A percentile compares a stretch with the other conserved stretches of the same genome.
These are phyloP conservation scores for Pachypanchax playfairii DNA, from an alignment of 2,113 vertebrate genomes.

Conservation along the genomic window DNA sequence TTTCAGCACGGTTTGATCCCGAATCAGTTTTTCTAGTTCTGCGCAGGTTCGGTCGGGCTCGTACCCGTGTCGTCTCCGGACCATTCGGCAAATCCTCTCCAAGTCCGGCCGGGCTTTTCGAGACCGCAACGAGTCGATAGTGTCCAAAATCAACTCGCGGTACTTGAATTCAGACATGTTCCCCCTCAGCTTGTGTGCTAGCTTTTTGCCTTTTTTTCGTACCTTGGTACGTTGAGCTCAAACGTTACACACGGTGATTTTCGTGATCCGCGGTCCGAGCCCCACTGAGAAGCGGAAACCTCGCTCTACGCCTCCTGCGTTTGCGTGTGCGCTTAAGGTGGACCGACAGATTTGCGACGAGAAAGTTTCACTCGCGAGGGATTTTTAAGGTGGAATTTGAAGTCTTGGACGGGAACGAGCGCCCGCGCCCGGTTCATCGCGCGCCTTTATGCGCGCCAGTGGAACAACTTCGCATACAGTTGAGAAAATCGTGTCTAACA, in stretches of 20 bases:
- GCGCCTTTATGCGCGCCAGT: constrained; percentile 12
- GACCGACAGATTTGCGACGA: constrained; percentile 64
- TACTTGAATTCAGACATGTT: constrained; percentile 84
- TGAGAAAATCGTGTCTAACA: not conserved
- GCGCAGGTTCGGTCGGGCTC: constrained; percentile 88
- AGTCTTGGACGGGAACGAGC: constrained; percentile 43
- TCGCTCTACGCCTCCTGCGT: constrained; percentile 78
- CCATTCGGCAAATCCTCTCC: constrained; percentile 93
- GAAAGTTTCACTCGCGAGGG: constrained; percentile 67
- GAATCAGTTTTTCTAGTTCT: constrained; percentile 91
- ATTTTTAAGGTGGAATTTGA: constrained; percentile 80
- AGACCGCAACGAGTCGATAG: constrained; percentile 92
- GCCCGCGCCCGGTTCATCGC: constrained; percentile 39
- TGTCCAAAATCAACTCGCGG: constrained; percentile 91
- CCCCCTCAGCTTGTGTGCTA: constrained; percentile 50
- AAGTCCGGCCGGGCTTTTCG: constrained; percentile 92
- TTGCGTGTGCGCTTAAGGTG: constrained; percentile 86
- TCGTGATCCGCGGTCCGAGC: constrained; percentile 83
- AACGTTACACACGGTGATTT: constrained; percentile 73
- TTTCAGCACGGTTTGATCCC: constrained; percentile 88
- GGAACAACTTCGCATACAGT: not conserved
- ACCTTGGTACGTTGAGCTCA: constrained; percentile 75
- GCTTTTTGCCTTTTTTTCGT: constrained; percentile 48
- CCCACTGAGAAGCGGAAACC: constrained; percentile 82
- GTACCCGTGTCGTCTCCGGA: constrained; percentile 89